phyloP scores from a whole-genome alignment of 2,888 invertebrate genomes.

The Lasius platythorax region DNA sequence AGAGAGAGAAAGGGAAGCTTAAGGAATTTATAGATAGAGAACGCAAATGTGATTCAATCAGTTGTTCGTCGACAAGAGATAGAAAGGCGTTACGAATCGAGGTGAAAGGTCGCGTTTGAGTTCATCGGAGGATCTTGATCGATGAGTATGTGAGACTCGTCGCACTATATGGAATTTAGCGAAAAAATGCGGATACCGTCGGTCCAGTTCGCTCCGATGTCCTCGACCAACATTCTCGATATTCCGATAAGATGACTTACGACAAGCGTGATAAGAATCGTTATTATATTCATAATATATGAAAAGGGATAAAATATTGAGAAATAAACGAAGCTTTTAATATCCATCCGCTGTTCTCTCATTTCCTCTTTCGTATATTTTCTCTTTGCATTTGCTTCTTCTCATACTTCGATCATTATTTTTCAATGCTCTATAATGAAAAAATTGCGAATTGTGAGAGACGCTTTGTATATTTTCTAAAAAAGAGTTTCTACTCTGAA shows the following conservation, averaged over 20 bases:
- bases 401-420: not conserved
- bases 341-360: conserved; percentile 64
- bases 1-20: conserved; percentile 38
- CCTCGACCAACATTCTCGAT: conserved; percentile 61
- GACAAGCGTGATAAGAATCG: conserved; percentile 74
- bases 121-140: conserved; percentile 33
- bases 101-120: conserved; percentile 51
- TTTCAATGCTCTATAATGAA: not conserved
- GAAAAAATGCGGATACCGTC: conserved; percentile 19
- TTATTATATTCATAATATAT: conserved; percentile 76
- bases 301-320: conserved; percentile 68
- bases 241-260: conserved; percentile 72
- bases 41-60: conserved; percentile 68
- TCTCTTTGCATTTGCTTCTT: not conserved
- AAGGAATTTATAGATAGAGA: conserved; percentile 62
- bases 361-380: not conserved
- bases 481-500: not conserved
- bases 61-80: conserved; percentile 35
- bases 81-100: conserved; percentile 31
- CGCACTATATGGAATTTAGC: conserved; percentile 7
- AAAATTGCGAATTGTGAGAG: not conserved
- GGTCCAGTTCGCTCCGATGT: conserved; percentile 48
- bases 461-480: not conserved
- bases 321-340: conserved; percentile 80
- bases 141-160: not conserved